A percentile compares a stretch with the other conserved stretches of the same genome.
phyloP scores from a whole-genome alignment of 2,888 invertebrate genomes.

The Osedax fenrisi region DNA sequence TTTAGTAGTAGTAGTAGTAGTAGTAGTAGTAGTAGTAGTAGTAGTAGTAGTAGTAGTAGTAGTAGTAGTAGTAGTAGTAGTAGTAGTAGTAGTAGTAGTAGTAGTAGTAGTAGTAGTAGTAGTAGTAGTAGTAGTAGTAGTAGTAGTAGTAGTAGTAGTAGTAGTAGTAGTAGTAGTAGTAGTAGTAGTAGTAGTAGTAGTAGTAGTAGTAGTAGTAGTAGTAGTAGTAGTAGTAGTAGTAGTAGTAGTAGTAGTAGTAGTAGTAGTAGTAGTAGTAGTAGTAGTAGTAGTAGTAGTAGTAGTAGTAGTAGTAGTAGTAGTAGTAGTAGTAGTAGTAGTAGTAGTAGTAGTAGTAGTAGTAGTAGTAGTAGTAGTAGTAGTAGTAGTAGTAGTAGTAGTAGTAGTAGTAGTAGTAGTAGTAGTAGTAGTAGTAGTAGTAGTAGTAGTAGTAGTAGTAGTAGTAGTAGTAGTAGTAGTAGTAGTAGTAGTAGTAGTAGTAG shows the following conservation, averaged over 20 bases:
- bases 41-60: constrained; percentile 6
- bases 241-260: constrained; percentile 26
- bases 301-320: constrained; percentile 26
- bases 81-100: constrained; percentile 19
- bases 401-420: no score
- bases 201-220: constrained; percentile 27
- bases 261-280: constrained; percentile 26
- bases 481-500: constrained; percentile 17
- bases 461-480: constrained; percentile 7
- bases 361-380: constrained; percentile 26
- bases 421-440: no score
- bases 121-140: constrained; percentile 17
- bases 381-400: no score
- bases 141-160: constrained; percentile 19
- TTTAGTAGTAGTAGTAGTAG: no score
- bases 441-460: no score
- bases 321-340: constrained; percentile 26
- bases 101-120: constrained; percentile 15
- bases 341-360: constrained; percentile 24
- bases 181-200: constrained; percentile 25
- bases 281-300: constrained; percentile 24
- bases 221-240: constrained; percentile 24
- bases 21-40: constrained; percentile 16
- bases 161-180: constrained; percentile 14
- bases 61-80: constrained; percentile 18